Evolutionary conservation across 1,140 invertebrate species (phyloP), one percentile per base, ranked within the genome.

Genomic region (Euura lappo): DNA sequence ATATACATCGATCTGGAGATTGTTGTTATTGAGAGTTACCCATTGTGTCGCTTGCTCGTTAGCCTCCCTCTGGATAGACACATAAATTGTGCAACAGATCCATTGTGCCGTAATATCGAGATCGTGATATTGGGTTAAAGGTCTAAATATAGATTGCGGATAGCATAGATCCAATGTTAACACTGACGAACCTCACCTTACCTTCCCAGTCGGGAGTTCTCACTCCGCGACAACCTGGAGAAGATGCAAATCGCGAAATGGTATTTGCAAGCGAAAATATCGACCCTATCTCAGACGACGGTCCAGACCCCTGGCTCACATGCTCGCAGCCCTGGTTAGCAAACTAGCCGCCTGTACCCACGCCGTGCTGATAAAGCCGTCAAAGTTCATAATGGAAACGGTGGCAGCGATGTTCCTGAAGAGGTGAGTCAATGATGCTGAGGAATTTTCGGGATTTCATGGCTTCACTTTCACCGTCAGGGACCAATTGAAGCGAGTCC

Each of bases 311-410:
- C 76, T 85, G 2, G 82, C 81, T 44, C 80, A 79, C 45, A 45
- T 85, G 8, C 70, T 85, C 10, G 80, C 76, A 3, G 83, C 83
- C 66, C 72, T 85, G 4, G 78, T 79, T 0, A 69, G 71, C 44
- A 80, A 80, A 72, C 70, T 85, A 44, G 76, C 77, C 4, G 75
- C 75, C 3, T 84, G 80, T 13, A 83, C 83, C 2, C 81, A 76
- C 65, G 79, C 75, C 13, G 74, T 85, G 7, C 51, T 85, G 6
- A 72, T 85, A 13, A 69, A 68, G 3, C 82, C 84, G 7, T 81
- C 83, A 0, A 78, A 72, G 71, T 82, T 80, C 45, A 73, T 85
- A 6, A 43, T 82, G 5, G 76, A 79, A 42, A 79, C 73, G 69
- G 47, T 83, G 6, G 69, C 80, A 6, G 77, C 81, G 0, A 70